Evolutionary conservation across 2,888 invertebrate genomes (phyloP).

Genomic region (Platycnemis pennipes): DNA sequence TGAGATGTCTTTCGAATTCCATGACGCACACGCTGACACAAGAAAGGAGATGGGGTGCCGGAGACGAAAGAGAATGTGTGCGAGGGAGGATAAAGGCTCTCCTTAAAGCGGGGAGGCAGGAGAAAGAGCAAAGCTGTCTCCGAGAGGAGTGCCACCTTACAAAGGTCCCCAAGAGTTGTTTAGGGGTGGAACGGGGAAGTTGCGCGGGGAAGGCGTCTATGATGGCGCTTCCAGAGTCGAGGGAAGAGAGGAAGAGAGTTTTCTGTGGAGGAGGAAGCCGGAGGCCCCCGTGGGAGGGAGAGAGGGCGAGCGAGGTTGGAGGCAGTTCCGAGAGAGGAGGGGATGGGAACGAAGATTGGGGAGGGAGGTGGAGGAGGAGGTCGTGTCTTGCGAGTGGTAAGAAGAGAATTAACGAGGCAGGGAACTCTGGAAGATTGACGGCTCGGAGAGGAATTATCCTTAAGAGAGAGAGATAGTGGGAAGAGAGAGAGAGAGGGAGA

Average conservation of each 20-base stretch:
- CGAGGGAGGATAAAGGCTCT: not conserved
- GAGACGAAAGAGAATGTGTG: not conserved
- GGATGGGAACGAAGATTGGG: not conserved
- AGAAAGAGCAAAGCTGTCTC: not conserved
- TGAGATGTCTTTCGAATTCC: too few species aligned
- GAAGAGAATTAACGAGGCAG: conserved; percentile 65
- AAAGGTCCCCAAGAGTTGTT: not conserved
- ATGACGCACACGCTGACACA: too few species aligned
- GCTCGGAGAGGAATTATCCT: conserved; percentile 60
- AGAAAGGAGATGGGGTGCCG: too few species aligned
- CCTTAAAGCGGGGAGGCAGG: not conserved
- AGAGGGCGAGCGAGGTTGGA: not conserved
- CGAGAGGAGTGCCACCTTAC: not conserved
- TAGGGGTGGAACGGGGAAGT: not conserved
- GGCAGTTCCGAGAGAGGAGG: not conserved
- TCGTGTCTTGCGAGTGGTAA: conserved; percentile 33
- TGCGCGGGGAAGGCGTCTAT: not conserved
- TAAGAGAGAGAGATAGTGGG: not conserved
- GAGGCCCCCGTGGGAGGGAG: not conserved
- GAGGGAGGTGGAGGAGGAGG: not conserved
- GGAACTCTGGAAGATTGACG: conserved; percentile 67
- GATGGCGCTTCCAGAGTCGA: not conserved
- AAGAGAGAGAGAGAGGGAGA: not conserved
- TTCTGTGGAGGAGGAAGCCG: not conserved
- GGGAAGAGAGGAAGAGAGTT: not conserved